Evolutionary conservation across 2,797 vertebrate species (phyloP), one percentile per base, ranked within the genome.

Genomic region (Poeciliopsis gracilis): DNA sequence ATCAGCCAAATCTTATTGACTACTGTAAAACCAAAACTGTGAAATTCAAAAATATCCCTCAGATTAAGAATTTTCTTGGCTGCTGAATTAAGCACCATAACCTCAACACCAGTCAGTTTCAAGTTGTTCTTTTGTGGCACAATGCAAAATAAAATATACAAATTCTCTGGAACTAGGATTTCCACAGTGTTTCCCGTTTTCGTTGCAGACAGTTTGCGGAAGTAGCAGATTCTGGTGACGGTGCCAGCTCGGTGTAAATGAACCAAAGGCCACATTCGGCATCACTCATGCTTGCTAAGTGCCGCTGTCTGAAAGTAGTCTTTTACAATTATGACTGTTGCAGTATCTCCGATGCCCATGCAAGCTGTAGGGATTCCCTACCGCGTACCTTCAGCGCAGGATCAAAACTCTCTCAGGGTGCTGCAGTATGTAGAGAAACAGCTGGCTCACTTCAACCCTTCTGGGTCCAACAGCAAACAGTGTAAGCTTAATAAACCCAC

Each of bases 371-470:
- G 89, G 74, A n/a, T 92, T 80, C 97, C 97, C 43, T 98, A 97
- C 94, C 95, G 96, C 61, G 96, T 98, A 88, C 97, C 97, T 78
- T 79, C 97, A 1, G 94, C 96, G 85, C 97, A 97, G 91, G 97
- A 98, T 79, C 96, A 97, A 91, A 96, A 97, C 89, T 99, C 98
- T 89, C 97, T 99, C 97, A 99, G 97, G 92, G 97, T 99, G 91
- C 95, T 99, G 33, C 98, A 99, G 93, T 98, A 98, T 75, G 97
- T 99, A 0, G 98, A 99, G 95, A 98, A 97, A 83, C 97, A 99
- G 88, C 93, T 99, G 95, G 97, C 97, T 85, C 96, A 98, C 92
- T 98, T 99, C 94, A 97, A 98, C 89, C 98, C 98, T 8, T 91
- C 97, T 76, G 95, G 96, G 83, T 96, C 97, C 91, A 96, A 90